These are phyloP conservation scores for Cassiopea xamachana DNA, from an alignment of 30 jellyfish, hydroid and myxozoan species.

Conservation along the genomic window DNA sequence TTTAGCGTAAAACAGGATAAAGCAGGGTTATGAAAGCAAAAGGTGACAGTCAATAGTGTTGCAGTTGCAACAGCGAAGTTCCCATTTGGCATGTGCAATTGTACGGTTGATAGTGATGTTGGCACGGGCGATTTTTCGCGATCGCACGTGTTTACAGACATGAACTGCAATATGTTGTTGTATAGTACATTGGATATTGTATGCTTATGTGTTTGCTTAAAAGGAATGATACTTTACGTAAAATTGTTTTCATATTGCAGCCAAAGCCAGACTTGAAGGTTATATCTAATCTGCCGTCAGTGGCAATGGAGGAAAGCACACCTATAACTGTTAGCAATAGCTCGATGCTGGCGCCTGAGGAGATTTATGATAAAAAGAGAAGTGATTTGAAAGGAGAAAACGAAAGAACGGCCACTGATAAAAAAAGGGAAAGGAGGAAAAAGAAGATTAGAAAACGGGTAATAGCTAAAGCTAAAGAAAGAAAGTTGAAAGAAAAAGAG, in stretches of 20 bases:
- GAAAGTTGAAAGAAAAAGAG: slow-evolving; percentile 24
- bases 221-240: too few species aligned
- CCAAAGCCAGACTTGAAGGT: slow-evolving; percentile 89
- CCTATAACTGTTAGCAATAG: slow-evolving; percentile 85
- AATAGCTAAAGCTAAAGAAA: slow-evolving; percentile 33
- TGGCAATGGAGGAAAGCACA: slow-evolving; percentile 89
- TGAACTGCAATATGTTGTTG: too few species aligned
- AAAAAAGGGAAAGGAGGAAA: slow-evolving; percentile 68
- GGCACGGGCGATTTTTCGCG: too few species aligned
- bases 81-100: too few species aligned
- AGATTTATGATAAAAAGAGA: slow-evolving; percentile 53
- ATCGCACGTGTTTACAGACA: too few species aligned
- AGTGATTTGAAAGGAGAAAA: slow-evolving; percentile 45
- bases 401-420: slow-evolving; percentile 75
- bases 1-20: too few species aligned
- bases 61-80: too few species aligned
- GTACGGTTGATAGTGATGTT: too few species aligned
- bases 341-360: slow-evolving; percentile 79
- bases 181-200: too few species aligned
- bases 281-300: slow-evolving; percentile 86
- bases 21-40: too few species aligned
- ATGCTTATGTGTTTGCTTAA: too few species aligned
- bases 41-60: too few species aligned
- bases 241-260: slow-evolving; percentile 57
- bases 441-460: slow-evolving; percentile 61